Conservation (phyloP, 2,113 vertebrate genomes). For the Eubucco bourcierii region DNA sequence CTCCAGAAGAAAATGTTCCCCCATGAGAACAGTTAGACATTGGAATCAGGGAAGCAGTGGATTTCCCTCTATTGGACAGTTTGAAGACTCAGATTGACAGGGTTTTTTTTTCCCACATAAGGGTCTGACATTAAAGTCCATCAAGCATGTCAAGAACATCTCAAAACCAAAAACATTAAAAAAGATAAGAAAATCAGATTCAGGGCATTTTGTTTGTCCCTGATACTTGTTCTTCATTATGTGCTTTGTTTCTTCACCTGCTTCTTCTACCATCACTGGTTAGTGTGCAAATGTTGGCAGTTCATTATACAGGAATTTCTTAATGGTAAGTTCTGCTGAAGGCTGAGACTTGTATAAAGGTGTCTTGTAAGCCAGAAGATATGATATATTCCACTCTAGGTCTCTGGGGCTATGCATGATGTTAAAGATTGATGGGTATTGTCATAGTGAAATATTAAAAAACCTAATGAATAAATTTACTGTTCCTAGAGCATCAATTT, state of each 20-base stretch:
- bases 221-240: not conserved
- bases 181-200: not conserved
- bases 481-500: not conserved
- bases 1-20: too few relatives aligned
- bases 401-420: not conserved
- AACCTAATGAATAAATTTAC: not conserved
- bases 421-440: not conserved
- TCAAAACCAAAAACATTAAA: too few relatives aligned
- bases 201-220: not conserved
- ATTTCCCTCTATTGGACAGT: too few relatives aligned
- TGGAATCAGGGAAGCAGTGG: too few relatives aligned
- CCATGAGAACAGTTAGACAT: too few relatives aligned
- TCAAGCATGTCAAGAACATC: not conserved
- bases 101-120: not conserved
- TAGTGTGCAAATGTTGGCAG: not conserved
- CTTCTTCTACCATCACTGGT: not conserved
- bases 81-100: too few relatives aligned
- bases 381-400: not conserved
- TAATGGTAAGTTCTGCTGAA: not conserved
- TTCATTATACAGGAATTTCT: not conserved
- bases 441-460: conserved; percentile 6
- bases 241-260: not conserved
- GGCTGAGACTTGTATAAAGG: not conserved
- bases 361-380: not conserved
- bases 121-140: not conserved